Base-by-base conservation (phyloP, 1,140 invertebrate species). In the Sminthurinus signatus region DNA sequence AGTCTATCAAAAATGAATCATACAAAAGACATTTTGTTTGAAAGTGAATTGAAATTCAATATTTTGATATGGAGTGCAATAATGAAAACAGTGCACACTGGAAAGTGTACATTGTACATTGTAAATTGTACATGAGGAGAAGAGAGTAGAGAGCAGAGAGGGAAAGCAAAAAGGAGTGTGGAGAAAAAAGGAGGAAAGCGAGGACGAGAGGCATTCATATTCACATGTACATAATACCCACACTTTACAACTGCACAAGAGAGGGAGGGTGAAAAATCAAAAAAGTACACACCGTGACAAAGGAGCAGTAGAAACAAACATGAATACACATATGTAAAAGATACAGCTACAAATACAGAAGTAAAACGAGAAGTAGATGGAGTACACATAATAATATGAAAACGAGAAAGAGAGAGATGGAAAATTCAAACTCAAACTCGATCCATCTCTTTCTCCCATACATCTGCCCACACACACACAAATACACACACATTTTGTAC, bases 21-120 rank as follows among this genome's bases (percentile, higher is more conserved):
- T 44, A 64, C 46, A 65, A 62, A 64, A 59, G 48, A 56, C 57
- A 59, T 67, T 68, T 68, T 65, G 60, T 57, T 60, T 42, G 58
- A 68, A 61, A 59, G 59, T 66, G 66, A 68, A 71, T 71, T 71
- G 69, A 71, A 71, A 71, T 68, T 68, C 69, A 68, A 71, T 71
- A 71, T 71, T 71, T 68, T 70, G 60, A 62, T 70, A 63, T 66
- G 64, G 60, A 64, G 55, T 62, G 62, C 32, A 62, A 64, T 55
- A 67, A 64, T 60, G 58, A 67, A 62, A 63, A 69, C 56, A 62
- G 48, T 42, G 27, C 14, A 28, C 32, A 36, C 32, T 15, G 15
- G 5, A 5, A 5, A 36, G 5, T 36, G 32, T 36, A 36, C 15
- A 36, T 36, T 5, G 15, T 36, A 5, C 32, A 36, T 36, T 36